phyloP scores from a whole-genome alignment of 2,797 vertebrate genomes.

The Acanthornis magna region DNA sequence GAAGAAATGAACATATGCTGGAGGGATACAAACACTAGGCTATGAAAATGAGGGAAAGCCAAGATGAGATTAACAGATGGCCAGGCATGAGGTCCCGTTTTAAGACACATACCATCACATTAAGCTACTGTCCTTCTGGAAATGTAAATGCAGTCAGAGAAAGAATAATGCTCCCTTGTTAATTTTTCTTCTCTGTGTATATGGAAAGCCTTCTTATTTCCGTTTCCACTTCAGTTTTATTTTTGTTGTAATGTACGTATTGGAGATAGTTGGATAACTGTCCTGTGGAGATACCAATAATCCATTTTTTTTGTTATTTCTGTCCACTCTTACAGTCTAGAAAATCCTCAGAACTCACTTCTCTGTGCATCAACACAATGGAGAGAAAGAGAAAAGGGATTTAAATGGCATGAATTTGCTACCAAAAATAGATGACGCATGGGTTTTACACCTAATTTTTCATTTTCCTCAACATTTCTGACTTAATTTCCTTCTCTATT shows the following conservation, averaged over 20 bases:
- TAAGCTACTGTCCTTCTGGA: constrained; percentile 2
- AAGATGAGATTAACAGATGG: constrained; percentile 38
- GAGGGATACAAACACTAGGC: background rate
- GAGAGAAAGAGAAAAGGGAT: background rate
- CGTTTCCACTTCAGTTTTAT: background rate
- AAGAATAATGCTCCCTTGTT: background rate
- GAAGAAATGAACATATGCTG: background rate
- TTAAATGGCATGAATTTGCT: background rate
- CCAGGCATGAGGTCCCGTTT: background rate
- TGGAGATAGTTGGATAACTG: background rate
- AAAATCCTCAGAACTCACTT: background rate
- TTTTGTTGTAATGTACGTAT: background rate
- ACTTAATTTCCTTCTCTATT: background rate
- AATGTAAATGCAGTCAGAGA: background rate
- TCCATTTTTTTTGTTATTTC: background rate
- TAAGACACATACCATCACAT: background rate
- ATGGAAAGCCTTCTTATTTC: background rate
- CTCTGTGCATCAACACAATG: background rate
- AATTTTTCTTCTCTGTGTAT: background rate
- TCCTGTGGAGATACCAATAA: background rate
- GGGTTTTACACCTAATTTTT: background rate
- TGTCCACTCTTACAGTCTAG: background rate
- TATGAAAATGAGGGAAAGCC: background rate
- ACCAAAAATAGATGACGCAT: background rate
- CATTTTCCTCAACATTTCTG: background rate